A percentile compares a stretch with the other conserved stretches of the same genome.
These are phyloP conservation scores for Laothoe populi DNA, from an alignment of 2,888 invertebrate species.

Conservation along the genomic window DNA sequence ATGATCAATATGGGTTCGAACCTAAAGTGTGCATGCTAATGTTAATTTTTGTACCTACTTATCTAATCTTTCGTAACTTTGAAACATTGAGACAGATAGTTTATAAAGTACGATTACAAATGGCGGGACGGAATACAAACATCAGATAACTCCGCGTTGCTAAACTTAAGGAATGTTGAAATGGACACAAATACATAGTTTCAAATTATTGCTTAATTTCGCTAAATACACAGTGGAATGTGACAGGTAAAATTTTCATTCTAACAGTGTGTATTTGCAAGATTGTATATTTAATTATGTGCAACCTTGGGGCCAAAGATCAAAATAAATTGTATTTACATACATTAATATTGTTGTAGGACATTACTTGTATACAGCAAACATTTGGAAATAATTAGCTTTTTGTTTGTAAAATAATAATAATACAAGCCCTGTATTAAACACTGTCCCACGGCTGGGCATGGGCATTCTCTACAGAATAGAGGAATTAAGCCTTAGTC, in stretches of 20 bases:
- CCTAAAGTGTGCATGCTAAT: constrained; percentile 27
- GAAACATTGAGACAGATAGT: constrained; percentile 23
- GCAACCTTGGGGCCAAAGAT: not conserved
- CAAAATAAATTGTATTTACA: not conserved
- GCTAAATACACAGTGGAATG: not conserved
- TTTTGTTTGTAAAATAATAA: too few relatives aligned
- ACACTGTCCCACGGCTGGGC: too few relatives aligned
- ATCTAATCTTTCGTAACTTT: constrained; percentile 23
- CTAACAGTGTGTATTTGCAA: not conserved
- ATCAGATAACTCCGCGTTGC: constrained; percentile 18
- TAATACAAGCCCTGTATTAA: too few relatives aligned
- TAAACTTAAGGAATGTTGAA: constrained; percentile 16
- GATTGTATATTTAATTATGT: not conserved
- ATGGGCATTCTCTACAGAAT: too few relatives aligned
- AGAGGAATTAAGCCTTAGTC: too few relatives aligned
- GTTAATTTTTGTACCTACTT: constrained; percentile 26
- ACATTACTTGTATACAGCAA: too few relatives aligned
- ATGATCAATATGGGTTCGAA: constrained; percentile 60
- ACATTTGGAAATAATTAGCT: too few relatives aligned
- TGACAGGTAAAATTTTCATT: not conserved
- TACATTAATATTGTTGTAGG: not conserved
- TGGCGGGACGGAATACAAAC: constrained; percentile 20
- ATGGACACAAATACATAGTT: constrained; percentile 23
- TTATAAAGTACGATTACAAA: constrained; percentile 23
- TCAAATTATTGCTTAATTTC: constrained; percentile 16